Percentiles rank a stretch among this genome's conserved stretches.
phyloP scores from a whole-genome alignment of 2,113 vertebrate species.

The Lepus timidus region DNA sequence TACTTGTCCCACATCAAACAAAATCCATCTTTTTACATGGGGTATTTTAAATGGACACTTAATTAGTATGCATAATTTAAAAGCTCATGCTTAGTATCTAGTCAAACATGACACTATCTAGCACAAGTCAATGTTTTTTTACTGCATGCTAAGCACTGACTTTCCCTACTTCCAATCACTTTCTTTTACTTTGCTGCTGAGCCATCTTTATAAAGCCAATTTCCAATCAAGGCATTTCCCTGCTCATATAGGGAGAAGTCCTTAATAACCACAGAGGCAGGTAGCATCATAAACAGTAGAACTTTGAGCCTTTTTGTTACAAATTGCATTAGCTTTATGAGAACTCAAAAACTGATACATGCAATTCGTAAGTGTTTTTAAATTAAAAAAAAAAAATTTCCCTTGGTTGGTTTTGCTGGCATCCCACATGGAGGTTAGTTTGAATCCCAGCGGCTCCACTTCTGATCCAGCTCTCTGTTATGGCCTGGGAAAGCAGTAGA shows the following conservation, averaged over 20 bases:
- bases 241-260: neutral
- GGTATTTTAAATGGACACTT: neutral
- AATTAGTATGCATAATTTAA: neutral
- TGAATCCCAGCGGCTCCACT: too few species aligned
- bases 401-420: too few species aligned
- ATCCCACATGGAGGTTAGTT: too few species aligned
- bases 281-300: neutral
- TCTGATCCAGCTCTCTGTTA: too few species aligned
- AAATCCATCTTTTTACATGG: neutral
- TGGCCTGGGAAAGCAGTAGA: too few species aligned
- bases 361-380: neutral
- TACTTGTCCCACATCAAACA: conserved; percentile 46
- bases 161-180: neutral
- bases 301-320: neutral
- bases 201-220: neutral
- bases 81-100: neutral
- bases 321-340: neutral
- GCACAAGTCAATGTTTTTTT: neutral
- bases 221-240: neutral
- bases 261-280: neutral
- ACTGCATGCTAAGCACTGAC: neutral
- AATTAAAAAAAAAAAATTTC: neutral
- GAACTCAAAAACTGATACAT: neutral
- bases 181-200: neutral
- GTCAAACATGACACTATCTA: neutral